phyloP scores from a whole-genome alignment of 2,888 invertebrate genomes.

The Dichetophora obliterata region DNA sequence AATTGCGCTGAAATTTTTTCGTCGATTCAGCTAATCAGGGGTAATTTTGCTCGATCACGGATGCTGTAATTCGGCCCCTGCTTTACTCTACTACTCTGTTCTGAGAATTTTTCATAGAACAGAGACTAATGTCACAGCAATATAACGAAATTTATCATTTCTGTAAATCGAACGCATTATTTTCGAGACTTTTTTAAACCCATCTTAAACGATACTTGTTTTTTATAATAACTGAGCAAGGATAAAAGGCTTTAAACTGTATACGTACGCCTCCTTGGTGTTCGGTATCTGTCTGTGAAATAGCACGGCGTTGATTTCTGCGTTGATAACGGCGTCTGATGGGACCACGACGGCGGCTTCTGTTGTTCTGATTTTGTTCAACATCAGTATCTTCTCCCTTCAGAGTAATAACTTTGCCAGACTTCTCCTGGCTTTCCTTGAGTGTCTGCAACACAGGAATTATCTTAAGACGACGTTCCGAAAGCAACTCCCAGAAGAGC shows the following conservation, averaged over 20 bases:
- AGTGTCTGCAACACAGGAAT: conserved; percentile 82
- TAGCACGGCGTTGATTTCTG: conserved; percentile 70
- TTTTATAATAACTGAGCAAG: too few relatives aligned
- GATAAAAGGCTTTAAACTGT: not conserved
- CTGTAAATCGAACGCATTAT: too few relatives aligned
- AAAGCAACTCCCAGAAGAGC: conserved; percentile 85
- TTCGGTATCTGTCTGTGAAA: conserved; percentile 65
- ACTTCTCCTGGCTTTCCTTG: conserved; percentile 78
- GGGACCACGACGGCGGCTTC: conserved; percentile 67
- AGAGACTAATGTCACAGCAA: too few relatives aligned
- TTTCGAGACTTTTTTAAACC: too few relatives aligned
- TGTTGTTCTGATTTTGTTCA: conserved; percentile 72
- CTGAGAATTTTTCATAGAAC: too few relatives aligned
- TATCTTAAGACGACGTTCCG: conserved; percentile 78
- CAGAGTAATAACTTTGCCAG: conserved; percentile 75
- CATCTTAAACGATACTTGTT: too few relatives aligned
- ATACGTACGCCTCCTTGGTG: conserved; percentile 54
- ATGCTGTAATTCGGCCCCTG: too few relatives aligned
- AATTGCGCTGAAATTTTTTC: too few relatives aligned
- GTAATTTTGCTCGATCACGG: too few relatives aligned
- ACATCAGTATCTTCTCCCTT: conserved; percentile 80
- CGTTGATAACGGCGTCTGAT: conserved; percentile 69
- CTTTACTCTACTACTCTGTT: too few relatives aligned
- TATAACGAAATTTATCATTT: too few relatives aligned
- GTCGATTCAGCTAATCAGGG: too few relatives aligned